Percentiles rank a stretch among this genome's conserved stretches.
These are phyloP conservation scores for Plectrocnemia conspersa DNA, from an alignment of 1,140 invertebrate genomes.

Conservation along the genomic window DNA sequence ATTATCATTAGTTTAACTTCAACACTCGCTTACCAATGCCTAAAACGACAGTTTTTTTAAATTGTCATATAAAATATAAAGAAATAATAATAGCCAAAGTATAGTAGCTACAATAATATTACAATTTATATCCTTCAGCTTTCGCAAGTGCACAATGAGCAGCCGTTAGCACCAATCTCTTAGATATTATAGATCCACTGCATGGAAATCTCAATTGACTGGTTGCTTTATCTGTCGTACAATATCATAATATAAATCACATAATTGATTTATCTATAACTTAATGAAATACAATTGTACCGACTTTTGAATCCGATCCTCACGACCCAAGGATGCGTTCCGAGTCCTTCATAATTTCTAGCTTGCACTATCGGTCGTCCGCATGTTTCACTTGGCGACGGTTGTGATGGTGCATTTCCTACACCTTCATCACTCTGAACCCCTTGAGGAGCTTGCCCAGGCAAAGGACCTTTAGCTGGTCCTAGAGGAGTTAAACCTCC, in stretches of 20 bases:
- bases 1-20: too few species aligned
- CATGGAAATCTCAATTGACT: conserved; percentile 62
- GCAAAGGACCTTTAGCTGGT: conserved; percentile 11
- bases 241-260: conserved; percentile 21
- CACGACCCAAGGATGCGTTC: conserved; percentile 62
- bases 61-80: too few species aligned
- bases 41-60: too few species aligned
- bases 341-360: conserved; percentile 59
- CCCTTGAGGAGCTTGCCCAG: neutral
- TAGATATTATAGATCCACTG: conserved; percentile 62
- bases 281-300: conserved; percentile 19
- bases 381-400: conserved; percentile 44
- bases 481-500: conserved; percentile 42
- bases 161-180: conserved; percentile 59
- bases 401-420: neutral
- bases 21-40: too few species aligned
- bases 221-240: conserved; percentile 56
- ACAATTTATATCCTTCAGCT: conserved; percentile 63
- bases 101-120: too few species aligned
- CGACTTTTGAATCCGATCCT: conserved; percentile 63
- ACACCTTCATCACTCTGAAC: conserved; percentile 12
- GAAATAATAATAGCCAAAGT: too few species aligned
- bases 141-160: conserved; percentile 68
- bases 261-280: neutral
- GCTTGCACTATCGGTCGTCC: conserved; percentile 60